These are phyloP conservation scores for Gambusia affinis DNA, from an alignment of 2,113 vertebrate species.

Conservation along the genomic window DNA sequence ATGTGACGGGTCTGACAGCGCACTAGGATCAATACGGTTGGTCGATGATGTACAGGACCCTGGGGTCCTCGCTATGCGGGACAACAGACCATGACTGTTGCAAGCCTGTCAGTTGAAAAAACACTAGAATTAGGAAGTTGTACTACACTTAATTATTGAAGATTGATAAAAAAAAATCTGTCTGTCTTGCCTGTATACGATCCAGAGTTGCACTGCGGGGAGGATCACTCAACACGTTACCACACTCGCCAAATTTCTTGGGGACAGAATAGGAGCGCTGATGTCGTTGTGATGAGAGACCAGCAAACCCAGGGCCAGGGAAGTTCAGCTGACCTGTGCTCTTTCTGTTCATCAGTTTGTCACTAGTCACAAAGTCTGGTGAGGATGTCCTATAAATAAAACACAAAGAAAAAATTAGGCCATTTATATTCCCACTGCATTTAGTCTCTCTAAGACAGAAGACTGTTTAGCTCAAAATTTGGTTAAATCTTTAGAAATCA, in stretches of 20 bases:
- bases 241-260: constrained; percentile 95
- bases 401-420: not conserved
- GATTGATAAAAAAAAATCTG: not conserved
- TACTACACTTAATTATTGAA: not conserved
- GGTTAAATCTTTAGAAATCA: no score
- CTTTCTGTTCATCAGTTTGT: constrained; percentile 92
- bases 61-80: constrained; percentile 81
- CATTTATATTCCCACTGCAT: no score
- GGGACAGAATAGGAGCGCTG: constrained; percentile 97
- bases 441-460: no score
- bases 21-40: constrained; percentile 86
- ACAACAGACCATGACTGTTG: constrained; percentile 89
- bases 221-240: constrained; percentile 86
- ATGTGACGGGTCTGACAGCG: constrained; percentile 86
- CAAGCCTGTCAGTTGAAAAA: constrained; percentile 84
- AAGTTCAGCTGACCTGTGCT: constrained; percentile 96
- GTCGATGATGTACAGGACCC: constrained; percentile 88
- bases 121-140: not conserved
- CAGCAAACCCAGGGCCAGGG: constrained; percentile 81
- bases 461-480: no score
- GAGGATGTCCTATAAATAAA: constrained; percentile 85
- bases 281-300: constrained; percentile 89
- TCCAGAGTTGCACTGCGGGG: constrained; percentile 96
- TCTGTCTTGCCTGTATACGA: constrained; percentile 84
- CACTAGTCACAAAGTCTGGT: constrained; percentile 89